phyloP scores from a whole-genome alignment of 64 coral and sea anemone species.

The Orbicella faveolata region DNA sequence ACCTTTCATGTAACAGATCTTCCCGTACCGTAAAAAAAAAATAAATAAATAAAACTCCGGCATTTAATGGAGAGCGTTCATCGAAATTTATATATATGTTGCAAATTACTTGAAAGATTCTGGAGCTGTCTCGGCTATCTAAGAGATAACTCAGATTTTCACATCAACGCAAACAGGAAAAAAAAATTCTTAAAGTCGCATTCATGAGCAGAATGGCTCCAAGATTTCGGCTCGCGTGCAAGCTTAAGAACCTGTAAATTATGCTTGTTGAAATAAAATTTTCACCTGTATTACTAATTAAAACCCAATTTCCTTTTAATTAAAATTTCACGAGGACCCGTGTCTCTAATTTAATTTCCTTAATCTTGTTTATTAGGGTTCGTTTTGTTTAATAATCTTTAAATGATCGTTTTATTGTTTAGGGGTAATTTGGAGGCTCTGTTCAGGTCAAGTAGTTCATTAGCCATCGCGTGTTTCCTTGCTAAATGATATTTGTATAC shows the following conservation, averaged over 20 bases:
- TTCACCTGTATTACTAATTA: neutral
- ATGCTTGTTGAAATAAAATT: neutral
- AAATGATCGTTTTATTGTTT: neutral
- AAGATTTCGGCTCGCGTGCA: neutral
- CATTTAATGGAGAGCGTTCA: no score
- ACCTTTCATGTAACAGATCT: no score
- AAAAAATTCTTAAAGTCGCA: no score
- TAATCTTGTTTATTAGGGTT: neutral
- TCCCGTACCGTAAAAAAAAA: no score
- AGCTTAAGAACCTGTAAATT: neutral
- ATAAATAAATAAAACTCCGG: no score
- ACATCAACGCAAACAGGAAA: no score
- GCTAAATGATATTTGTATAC: neutral
- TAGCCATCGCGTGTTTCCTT: neutral
- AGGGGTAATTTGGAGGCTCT: neutral
- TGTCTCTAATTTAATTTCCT: neutral
- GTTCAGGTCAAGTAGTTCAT: neutral
- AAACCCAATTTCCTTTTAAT: neutral
- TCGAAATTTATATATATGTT: no score
- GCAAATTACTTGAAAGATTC: no score
- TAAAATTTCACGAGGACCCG: no score
- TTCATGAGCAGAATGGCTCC: neutral
- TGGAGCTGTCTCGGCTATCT: no score
- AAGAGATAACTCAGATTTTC: no score
- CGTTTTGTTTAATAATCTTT: neutral